Evolutionary conservation across 2,888 invertebrate species (phyloP).

Genomic region (Catocala nupta): DNA sequence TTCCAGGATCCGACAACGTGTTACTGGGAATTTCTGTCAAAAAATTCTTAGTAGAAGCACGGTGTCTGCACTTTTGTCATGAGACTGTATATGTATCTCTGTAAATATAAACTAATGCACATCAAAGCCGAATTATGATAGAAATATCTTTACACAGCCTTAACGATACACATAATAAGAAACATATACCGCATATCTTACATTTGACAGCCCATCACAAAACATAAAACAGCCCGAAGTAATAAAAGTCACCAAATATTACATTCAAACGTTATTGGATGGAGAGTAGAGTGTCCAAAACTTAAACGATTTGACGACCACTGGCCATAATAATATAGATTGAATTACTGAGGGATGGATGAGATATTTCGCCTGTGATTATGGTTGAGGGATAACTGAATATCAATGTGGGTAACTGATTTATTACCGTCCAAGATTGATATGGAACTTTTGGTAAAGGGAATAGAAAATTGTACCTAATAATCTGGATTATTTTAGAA

Average conservation of each 20-base stretch:
- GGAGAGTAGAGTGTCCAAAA: conserved; percentile 29
- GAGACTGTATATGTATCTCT: too few relatives aligned
- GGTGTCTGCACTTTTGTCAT: too few relatives aligned
- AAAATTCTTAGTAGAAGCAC: too few relatives aligned
- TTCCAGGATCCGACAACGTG: too few relatives aligned
- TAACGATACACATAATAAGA: too few relatives aligned
- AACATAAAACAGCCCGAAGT: conserved; percentile 30
- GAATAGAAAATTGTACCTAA: too few relatives aligned
- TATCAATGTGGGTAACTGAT: conserved; percentile 29
- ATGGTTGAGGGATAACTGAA: conserved; percentile 32
- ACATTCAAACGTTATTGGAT: conserved; percentile 51
- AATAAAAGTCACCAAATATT: conserved; percentile 39
- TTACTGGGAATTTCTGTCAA: too few relatives aligned
- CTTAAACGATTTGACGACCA: conserved; percentile 42
- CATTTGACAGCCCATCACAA: conserved; percentile 9
- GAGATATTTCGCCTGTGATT: conserved; percentile 32
- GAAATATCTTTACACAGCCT: too few relatives aligned
- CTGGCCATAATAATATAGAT: conserved; percentile 31
- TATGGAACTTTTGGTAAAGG: background rate
- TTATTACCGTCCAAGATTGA: conserved; percentile 19
- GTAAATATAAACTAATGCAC: too few relatives aligned
- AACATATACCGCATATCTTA: too few relatives aligned
- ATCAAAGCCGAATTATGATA: too few relatives aligned
- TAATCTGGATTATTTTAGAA: too few relatives aligned
- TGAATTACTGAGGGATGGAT: conserved; percentile 35